Evolutionary conservation across 2,888 invertebrate genomes (phyloP).

Genomic region (Platerodrilus igneus): DNA sequence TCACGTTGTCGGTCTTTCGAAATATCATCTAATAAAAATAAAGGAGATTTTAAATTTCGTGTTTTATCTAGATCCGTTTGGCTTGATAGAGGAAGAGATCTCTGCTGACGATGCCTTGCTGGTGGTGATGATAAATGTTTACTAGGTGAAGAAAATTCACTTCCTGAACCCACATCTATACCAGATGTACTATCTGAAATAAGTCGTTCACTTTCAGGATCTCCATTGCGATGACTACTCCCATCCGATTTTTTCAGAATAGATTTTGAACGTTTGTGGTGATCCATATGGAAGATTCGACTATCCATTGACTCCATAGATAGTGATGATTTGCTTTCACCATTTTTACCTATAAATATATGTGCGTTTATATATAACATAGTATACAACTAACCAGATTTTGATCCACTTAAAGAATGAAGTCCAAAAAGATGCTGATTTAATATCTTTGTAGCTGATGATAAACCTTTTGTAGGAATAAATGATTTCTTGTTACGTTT

Average conservation of each 20-base stretch:
- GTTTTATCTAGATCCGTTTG: conserved; percentile 37
- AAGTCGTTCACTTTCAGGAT: conserved; percentile 72
- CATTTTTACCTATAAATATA: conserved; percentile 48
- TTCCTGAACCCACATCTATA: conserved; percentile 50
- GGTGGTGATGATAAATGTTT: conserved; percentile 42
- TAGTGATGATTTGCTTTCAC: conserved; percentile 62
- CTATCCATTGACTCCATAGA: conserved; percentile 66
- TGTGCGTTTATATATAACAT: conserved; percentile 1
- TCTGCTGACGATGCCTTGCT: conserved; percentile 36
- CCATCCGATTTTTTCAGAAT: conserved; percentile 73
- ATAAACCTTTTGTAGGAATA: conserved; percentile 61
- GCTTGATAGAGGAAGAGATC: conserved; percentile 27
- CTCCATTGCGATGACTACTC: conserved; percentile 48
- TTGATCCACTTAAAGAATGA: conserved; percentile 52
- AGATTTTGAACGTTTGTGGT: conserved; percentile 66
- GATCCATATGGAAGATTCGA: conserved; percentile 56
- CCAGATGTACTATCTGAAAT: conserved; percentile 63
- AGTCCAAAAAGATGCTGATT: conserved; percentile 70
- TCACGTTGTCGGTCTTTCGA: conserved; percentile 38
- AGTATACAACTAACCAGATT: conserved; percentile 40
- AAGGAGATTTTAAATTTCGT: conserved; percentile 44
- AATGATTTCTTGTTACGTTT: conserved; percentile 51
- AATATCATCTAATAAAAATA: conserved; percentile 48
- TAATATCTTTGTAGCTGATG: conserved; percentile 66
- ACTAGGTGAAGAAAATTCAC: conserved; percentile 43